phyloP scores from a whole-genome alignment of 2,888 invertebrate genomes.

The Caradrina clavipalpis region DNA sequence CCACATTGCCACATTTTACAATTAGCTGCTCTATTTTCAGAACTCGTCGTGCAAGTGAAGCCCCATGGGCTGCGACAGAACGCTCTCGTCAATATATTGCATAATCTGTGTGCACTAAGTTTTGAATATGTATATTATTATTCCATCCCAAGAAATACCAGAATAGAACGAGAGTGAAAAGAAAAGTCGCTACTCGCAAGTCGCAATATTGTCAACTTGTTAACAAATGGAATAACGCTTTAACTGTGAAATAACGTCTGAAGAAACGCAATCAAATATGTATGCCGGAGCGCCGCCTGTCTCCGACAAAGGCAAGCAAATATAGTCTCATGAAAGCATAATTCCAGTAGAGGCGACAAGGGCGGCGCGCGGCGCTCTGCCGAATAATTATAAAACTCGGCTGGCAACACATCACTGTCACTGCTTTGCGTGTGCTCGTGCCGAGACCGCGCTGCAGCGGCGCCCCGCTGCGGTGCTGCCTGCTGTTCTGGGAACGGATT shows the following conservation, averaged over 20 bases:
- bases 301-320: slow-evolving; percentile 40
- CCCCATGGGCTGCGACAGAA: slow-evolving; percentile 1
- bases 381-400: slow-evolving; percentile 44
- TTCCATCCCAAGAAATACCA: not conserved
- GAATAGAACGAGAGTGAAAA: not conserved
- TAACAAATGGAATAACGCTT: slow-evolving; percentile 42
- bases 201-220: slow-evolving; percentile 13
- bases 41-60: no score
- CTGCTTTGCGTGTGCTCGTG: no score
- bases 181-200: slow-evolving; percentile 4
- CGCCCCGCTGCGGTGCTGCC: no score
- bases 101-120: slow-evolving; percentile 7
- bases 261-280: slow-evolving; percentile 57
- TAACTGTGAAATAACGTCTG: slow-evolving; percentile 47
- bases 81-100: slow-evolving; percentile 22
- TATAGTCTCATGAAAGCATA: slow-evolving; percentile 60
- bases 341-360: slow-evolving; percentile 47
- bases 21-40: no score
- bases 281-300: slow-evolving; percentile 33
- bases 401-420: slow-evolving; percentile 26
- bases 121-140: slow-evolving; percentile 1
- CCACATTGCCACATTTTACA: no score
- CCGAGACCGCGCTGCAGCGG: no score
- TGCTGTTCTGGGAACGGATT: no score
- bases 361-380: not conserved